A percentile compares a stretch with the other conserved stretches of the same genome.
Evolutionary conservation across 2,113 vertebrate species (phyloP).

Genomic region (Malurus cyaneus): DNA sequence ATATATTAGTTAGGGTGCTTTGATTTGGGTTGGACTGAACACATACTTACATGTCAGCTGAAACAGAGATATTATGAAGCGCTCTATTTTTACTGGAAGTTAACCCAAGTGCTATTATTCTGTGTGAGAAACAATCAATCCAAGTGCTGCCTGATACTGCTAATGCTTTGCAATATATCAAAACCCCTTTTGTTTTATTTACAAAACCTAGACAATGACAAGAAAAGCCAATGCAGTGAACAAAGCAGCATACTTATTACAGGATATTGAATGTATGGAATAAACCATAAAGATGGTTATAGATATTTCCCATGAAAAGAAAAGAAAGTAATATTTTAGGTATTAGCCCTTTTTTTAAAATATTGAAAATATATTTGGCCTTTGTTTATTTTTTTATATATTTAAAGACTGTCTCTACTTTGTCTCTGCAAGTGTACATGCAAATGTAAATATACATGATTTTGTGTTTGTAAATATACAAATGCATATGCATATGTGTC

Average conservation of each 20-base stretch:
- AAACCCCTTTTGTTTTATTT: background rate
- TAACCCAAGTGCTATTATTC: background rate
- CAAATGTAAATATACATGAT: background rate
- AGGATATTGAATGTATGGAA: background rate
- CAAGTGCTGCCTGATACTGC: background rate
- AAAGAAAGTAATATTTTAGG: background rate
- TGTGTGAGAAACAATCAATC: background rate
- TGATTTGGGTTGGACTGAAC: background rate
- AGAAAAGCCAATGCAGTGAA: background rate
- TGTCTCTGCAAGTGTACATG: background rate
- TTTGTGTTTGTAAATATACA: background rate
- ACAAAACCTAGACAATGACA: background rate
- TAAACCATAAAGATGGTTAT: background rate
- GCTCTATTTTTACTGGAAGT: background rate
- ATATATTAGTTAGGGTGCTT: background rate
- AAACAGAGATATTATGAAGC: background rate
- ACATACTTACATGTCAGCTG: background rate
- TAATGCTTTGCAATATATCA: background rate
- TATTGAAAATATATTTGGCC: background rate
- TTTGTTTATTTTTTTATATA: background rate
- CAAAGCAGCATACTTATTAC: background rate
- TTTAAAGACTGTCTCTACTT: background rate
- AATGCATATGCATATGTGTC: background rate
- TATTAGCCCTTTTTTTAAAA: background rate
- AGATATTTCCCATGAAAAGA: background rate